These are phyloP conservation scores for Lepidochitona cinerea DNA, from an alignment of 2,888 invertebrate species.

Conservation along the genomic window DNA sequence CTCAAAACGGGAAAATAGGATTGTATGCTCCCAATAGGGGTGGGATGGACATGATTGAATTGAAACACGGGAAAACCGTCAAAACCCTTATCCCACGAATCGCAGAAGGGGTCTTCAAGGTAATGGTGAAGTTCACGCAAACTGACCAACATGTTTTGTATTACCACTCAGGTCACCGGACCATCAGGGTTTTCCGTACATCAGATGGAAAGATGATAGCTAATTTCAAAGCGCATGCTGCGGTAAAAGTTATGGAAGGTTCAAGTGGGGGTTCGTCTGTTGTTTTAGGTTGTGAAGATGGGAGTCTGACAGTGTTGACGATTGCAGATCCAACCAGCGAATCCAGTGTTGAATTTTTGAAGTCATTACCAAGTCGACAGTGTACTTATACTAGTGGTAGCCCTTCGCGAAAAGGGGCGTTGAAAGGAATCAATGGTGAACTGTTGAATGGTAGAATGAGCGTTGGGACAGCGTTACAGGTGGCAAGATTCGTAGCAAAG, in stretches of 20 bases:
- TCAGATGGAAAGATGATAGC: slow-evolving; percentile 92
- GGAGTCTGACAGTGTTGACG: slow-evolving; percentile 91
- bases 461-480: slow-evolving; percentile 62
- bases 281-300: slow-evolving; percentile 92
- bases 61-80: slow-evolving; percentile 89
- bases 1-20: slow-evolving; percentile 80
- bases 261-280: slow-evolving; percentile 62
- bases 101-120: slow-evolving; percentile 97
- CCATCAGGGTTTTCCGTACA: slow-evolving; percentile 92
- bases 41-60: slow-evolving; percentile 89
- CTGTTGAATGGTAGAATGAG: slow-evolving; percentile 47
- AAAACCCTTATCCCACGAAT: slow-evolving; percentile 89
- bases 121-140: slow-evolving; percentile 89
- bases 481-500: slow-evolving; percentile 65
- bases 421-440: slow-evolving; percentile 39
- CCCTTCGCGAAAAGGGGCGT: slow-evolving; percentile 25
- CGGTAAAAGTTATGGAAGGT: slow-evolving; percentile 62
- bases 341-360: slow-evolving; percentile 54
- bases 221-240: slow-evolving; percentile 76
- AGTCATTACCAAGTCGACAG: slow-evolving; percentile 56
- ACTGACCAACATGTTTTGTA: slow-evolving; percentile 96
- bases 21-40: slow-evolving; percentile 93
- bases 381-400: slow-evolving; percentile 25
- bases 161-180: slow-evolving; percentile 96
- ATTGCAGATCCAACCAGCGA: slow-evolving; percentile 77